Evolutionary conservation across 2,113 vertebrate species (phyloP), one percentile per base, ranked within the genome.

Genomic region (Gasterosteus aculeatus): DNA sequence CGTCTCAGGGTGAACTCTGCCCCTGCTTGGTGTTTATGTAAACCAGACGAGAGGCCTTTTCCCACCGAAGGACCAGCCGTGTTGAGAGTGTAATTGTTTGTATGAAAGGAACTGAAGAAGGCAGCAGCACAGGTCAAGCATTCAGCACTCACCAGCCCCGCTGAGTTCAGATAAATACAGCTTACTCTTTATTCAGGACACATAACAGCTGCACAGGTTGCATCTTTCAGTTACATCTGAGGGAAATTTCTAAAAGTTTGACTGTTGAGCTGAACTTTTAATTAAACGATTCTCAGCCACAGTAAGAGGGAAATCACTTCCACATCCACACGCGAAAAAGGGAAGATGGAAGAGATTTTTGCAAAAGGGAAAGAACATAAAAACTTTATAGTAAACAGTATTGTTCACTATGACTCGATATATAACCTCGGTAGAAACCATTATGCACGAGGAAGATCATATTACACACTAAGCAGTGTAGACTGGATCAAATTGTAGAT

Each of bases 221-320:
- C 10, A 26, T 66, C n/a, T 41, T 31, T 65, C 31, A 38, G 39
- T 5, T 39, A 65, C 51, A 78, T 75, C 61, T 68, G 72, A 67
- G 33, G 47, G 18, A 19, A 75, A 75, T 7, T 69, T n/a, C 5
- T 5, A 63, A 77, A 10, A 22, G 69, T 75, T 61, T 84, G 33
- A 75, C 79, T 2, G 5, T 68, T 51, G 16, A 38, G 10, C 38
- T 22, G 47, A 72, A n/a, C 57, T 67, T 71, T 69, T 69, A 76
- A 62, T 67, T 47, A 29, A 64, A 61, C 47, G 41, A 72, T 49
- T 67, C 33, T 49, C 18, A 22, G 47, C 26, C 35, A 38, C 35
- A 6, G 35, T 18, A 44, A 65, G 53, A 69, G 29, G 10, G 47
- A 65, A 81, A 59, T 5, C 2, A 7, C 26, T 58, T 63, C 22